These are phyloP conservation scores for Mustela erminea DNA, from an alignment of 2,797 vertebrate genomes.

Conservation along the genomic window DNA sequence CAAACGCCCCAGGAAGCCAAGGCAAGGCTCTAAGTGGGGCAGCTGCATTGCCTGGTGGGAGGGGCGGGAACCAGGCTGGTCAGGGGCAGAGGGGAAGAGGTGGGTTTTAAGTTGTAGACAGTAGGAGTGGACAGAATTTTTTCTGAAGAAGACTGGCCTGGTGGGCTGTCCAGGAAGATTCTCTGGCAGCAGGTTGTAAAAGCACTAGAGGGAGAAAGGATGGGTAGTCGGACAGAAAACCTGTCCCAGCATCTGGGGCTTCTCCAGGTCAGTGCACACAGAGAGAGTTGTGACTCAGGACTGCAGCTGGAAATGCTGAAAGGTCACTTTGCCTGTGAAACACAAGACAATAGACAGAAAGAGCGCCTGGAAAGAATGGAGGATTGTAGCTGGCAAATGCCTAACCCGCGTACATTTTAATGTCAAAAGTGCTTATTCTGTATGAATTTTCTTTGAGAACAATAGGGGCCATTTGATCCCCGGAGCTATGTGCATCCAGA, in stretches of 20 bases:
- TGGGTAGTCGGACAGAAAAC: slow-evolving; percentile 9
- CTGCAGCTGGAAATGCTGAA: slow-evolving; percentile 30
- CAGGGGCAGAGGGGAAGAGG: rapidly evolving
- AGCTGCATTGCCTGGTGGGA: not conserved
- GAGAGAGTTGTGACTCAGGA: not conserved
- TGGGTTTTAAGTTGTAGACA: not conserved
- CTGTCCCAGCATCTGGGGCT: not conserved
- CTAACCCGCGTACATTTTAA: not conserved
- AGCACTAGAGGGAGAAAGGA: not conserved
- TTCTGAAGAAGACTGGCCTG: not conserved
- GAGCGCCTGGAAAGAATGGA: not conserved
- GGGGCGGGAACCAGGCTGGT: not conserved
- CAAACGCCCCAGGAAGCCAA: no score
- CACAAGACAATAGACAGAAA: slow-evolving; percentile 55
- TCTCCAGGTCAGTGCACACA: not conserved
- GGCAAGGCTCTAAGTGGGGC: not conserved
- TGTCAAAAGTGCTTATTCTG: slow-evolving; percentile 43
- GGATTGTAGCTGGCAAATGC: not conserved
- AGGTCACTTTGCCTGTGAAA: slow-evolving; percentile 3
- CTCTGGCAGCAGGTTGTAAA: no score
- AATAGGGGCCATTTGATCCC: slow-evolving; percentile 53
- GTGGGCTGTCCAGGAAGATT: not conserved
- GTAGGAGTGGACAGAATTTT: not conserved
- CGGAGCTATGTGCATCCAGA: not conserved
- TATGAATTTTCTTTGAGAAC: slow-evolving; percentile 46